Evolutionary conservation across 2,888 invertebrate genomes (phyloP).

Genomic region (Orchestes rusci): DNA sequence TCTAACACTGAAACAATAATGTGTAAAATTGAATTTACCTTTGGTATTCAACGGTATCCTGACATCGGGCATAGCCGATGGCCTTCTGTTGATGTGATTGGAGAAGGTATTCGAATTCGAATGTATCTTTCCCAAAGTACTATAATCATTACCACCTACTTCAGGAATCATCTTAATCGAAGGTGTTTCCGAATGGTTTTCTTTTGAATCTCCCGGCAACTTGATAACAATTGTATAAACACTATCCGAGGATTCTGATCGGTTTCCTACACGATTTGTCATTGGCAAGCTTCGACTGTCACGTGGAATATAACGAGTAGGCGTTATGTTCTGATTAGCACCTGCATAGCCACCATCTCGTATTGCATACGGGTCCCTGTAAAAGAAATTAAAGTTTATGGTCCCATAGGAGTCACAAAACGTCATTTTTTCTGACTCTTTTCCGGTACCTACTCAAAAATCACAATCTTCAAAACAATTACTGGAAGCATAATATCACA

Average conservation of each 20-base stretch:
- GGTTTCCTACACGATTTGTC: slow-evolving; percentile 45
- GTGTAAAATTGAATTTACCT: slow-evolving; percentile 26
- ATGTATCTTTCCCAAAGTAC: slow-evolving; percentile 11
- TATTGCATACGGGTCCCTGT: slow-evolving; percentile 57
- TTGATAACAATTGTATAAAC: slow-evolving; percentile 92
- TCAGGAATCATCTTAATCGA: slow-evolving; percentile 81
- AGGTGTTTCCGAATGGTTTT: slow-evolving; percentile 46
- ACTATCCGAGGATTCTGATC: slow-evolving; percentile 61
- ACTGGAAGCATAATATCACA: no score
- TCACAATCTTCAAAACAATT: no score
- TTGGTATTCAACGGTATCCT: slow-evolving; percentile 79
- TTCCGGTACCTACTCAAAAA: no score
- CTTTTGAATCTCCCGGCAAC: slow-evolving; percentile 56
- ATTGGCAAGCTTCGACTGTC: slow-evolving; percentile 60
- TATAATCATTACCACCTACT: slow-evolving; percentile 8
- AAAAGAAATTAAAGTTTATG: slow-evolving; percentile 10
- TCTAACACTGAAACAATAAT: no score
- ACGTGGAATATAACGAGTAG: slow-evolving; percentile 42
- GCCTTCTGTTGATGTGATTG: slow-evolving; percentile 47
- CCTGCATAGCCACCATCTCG: slow-evolving; percentile 29
- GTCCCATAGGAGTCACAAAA: neutral
- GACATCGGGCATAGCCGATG: slow-evolving; percentile 68
- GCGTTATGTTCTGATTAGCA: slow-evolving; percentile 39
- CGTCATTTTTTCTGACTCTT: no score
- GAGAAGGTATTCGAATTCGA: slow-evolving; percentile 30